phyloP scores from a whole-genome alignment of 2,113 vertebrate species.

The Ctenodactylus gundi region DNA sequence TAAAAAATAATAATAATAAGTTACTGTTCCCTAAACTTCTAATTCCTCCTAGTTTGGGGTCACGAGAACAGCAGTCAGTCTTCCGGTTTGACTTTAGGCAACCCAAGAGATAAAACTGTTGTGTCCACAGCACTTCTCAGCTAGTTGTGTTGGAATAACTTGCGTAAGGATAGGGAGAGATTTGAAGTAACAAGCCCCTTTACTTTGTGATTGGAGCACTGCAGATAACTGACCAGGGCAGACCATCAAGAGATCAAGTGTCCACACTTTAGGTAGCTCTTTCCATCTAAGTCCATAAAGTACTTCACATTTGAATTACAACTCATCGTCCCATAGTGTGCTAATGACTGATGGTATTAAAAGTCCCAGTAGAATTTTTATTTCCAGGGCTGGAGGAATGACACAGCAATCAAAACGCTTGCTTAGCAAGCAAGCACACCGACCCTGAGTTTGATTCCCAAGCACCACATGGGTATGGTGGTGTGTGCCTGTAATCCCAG shows the following conservation, averaged over 20 bases:
- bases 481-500: no score
- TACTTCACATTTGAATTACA: not conserved
- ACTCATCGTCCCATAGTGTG: not conserved
- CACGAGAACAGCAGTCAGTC: not conserved
- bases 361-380: not conserved
- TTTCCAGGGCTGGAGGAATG: not conserved
- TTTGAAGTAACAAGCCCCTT: not conserved
- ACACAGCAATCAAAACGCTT: no score
- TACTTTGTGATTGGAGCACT: not conserved
- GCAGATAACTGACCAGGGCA: not conserved
- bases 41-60: not conserved
- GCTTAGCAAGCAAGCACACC: no score
- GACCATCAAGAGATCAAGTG: not conserved
- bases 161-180: not conserved
- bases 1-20: no score
- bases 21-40: not conserved
- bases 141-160: not conserved
- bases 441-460: no score
- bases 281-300: not conserved
- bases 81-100: not conserved
- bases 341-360: not conserved
- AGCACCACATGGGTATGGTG: no score
- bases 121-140: not conserved
- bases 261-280: not conserved
- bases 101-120: no score